phyloP scores from a whole-genome alignment of 2,888 invertebrate genomes.

The Sicus ferrugineus region DNA sequence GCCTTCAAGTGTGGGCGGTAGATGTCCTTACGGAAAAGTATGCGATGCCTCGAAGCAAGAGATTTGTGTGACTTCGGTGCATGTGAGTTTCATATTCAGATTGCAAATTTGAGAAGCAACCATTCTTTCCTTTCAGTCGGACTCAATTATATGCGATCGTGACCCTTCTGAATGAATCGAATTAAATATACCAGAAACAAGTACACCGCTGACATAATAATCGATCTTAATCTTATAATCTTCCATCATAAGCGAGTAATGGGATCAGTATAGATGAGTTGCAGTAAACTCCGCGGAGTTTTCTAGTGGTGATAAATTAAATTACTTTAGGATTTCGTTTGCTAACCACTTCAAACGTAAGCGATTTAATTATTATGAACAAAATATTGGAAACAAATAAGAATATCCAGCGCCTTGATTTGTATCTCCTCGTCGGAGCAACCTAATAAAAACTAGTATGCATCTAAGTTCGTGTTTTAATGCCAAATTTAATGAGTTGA shows the following conservation, averaged over 20 bases:
- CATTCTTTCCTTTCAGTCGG: conserved; percentile 24
- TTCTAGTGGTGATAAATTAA: no score
- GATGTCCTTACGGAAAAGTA: conserved; percentile 50
- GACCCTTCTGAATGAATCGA: conserved; percentile 16
- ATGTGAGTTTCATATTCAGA: conserved; percentile 35
- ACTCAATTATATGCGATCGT: conserved; percentile 37
- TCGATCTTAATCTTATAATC: no score
- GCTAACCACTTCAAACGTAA: no score
- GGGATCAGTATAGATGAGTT: not conserved
- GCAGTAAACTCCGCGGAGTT: not conserved
- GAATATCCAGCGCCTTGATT: no score
- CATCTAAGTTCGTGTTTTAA: no score
- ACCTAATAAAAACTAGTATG: no score
- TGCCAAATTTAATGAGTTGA: no score
- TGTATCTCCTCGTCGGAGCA: no score
- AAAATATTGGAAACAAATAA: no score
- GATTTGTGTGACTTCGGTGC: conserved; percentile 48
- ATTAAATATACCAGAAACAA: not conserved
- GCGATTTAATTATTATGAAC: no score
- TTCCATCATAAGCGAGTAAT: not conserved
- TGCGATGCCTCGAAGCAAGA: conserved; percentile 52
- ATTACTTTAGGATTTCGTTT: no score
- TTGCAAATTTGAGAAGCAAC: not conserved
- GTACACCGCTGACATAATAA: no score
- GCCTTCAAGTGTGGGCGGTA: conserved; percentile 49